These are phyloP conservation scores for Crypturellus undulatus DNA, from an alignment of 2,113 vertebrate species.

Conservation along the genomic window DNA sequence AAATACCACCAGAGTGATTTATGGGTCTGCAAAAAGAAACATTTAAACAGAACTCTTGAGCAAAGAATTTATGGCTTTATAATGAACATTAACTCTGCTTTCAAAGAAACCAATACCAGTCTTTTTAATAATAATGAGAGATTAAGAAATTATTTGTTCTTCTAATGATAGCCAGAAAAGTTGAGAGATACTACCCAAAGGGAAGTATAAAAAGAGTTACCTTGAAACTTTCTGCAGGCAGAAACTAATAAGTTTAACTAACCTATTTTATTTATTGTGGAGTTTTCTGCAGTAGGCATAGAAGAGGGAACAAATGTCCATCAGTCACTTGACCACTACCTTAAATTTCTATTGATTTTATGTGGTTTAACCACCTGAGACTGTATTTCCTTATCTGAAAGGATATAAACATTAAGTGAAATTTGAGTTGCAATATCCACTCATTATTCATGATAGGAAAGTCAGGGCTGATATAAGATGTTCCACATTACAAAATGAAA, in stretches of 20 bases:
- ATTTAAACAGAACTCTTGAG: neutral
- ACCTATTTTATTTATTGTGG: neutral
- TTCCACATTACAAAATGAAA: neutral
- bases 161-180: neutral
- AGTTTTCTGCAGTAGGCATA: neutral
- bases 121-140: neutral
- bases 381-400: neutral
- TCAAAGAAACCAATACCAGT: neutral
- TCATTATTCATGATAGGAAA: neutral
- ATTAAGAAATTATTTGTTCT: neutral
- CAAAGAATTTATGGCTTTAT: neutral
- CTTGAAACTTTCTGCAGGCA: neutral
- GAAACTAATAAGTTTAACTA: neutral
- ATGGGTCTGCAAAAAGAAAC: neutral
- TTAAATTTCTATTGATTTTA: too few species aligned
- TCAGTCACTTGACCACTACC: neutral
- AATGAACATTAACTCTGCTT: neutral
- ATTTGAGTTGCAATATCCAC: neutral
- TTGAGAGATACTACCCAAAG: neutral
- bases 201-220: neutral
- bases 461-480: neutral
- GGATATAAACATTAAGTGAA: neutral
- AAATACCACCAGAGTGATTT: neutral
- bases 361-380: neutral
- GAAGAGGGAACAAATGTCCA: neutral